These are phyloP conservation scores for Barnardius zonarius DNA, from an alignment of 2,113 vertebrate species.

Conservation along the genomic window DNA sequence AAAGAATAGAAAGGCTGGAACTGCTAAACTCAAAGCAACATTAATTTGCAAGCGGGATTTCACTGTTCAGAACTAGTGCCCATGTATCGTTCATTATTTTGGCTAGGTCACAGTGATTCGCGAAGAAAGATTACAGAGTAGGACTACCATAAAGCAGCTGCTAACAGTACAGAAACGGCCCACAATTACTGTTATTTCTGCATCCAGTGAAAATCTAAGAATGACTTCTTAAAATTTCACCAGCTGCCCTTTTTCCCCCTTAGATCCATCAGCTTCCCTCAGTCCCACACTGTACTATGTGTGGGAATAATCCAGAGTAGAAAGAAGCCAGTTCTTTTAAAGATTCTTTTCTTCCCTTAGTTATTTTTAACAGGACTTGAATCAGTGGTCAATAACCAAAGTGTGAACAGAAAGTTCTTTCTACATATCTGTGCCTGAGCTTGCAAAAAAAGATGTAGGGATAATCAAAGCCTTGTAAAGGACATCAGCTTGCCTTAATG, in stretches of 20 bases:
- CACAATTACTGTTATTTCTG: background rate
- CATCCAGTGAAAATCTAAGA: background rate
- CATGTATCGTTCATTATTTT: background rate
- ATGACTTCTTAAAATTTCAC: background rate
- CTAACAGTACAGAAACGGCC: background rate
- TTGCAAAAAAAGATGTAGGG: background rate
- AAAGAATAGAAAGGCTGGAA: background rate
- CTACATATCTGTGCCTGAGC: background rate
- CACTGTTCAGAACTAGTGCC: background rate
- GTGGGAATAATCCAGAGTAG: background rate
- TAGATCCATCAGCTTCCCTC: background rate
- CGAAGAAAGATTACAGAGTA: background rate
- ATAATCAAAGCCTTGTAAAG: background rate
- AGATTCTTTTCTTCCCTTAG: background rate
- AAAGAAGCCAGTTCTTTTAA: background rate
- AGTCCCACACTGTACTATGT: no score
- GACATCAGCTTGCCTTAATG: background rate
- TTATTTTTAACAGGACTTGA: background rate
- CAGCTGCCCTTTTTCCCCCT: rapidly evolving
- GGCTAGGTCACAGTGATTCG: background rate
- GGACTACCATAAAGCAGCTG: background rate
- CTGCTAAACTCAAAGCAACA: background rate
- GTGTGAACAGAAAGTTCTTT: background rate
- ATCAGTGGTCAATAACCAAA: background rate
- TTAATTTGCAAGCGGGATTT: background rate